Conservation (phyloP, 2,113 vertebrate genomes). For the Macaca nemestrina region DNA sequence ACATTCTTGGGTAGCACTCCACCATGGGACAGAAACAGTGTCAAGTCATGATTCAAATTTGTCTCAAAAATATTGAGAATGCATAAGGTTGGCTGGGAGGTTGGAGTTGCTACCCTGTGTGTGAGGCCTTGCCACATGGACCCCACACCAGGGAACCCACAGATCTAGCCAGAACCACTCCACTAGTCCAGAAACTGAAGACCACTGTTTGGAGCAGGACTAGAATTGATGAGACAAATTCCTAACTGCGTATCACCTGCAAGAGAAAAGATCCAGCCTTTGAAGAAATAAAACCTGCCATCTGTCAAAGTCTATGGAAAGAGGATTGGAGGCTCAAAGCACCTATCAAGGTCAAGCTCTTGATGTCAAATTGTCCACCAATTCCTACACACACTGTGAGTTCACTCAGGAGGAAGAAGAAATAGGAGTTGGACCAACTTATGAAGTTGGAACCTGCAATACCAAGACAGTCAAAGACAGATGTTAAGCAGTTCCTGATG, state of each 20-base stretch:
- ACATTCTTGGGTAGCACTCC: not conserved
- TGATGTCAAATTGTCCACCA: not conserved
- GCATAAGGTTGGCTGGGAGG: not conserved
- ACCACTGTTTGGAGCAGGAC: not conserved
- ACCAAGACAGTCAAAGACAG: not conserved
- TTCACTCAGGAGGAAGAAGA: not conserved
- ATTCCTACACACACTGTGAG: not conserved
- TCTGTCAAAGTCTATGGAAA: not conserved
- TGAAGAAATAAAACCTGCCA: not conserved
- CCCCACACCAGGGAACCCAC: not conserved
- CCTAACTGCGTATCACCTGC: not conserved
- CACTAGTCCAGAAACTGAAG: not conserved
- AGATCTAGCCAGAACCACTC: not conserved
- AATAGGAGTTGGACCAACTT: not conserved
- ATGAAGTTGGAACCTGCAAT: not conserved
- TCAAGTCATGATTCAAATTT: not conserved
- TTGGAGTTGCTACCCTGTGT: not conserved
- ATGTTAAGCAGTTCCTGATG: not conserved
- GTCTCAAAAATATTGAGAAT: not conserved
- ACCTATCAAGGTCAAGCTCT: not conserved
- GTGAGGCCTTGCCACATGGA: not conserved
- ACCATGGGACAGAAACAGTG: not conserved
- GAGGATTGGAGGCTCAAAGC: not conserved
- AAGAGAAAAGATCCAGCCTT: not conserved
- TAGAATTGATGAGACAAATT: not conserved